Evolutionary conservation across 2,888 invertebrate genomes (phyloP).

Genomic region (Campoletis raptor): DNA sequence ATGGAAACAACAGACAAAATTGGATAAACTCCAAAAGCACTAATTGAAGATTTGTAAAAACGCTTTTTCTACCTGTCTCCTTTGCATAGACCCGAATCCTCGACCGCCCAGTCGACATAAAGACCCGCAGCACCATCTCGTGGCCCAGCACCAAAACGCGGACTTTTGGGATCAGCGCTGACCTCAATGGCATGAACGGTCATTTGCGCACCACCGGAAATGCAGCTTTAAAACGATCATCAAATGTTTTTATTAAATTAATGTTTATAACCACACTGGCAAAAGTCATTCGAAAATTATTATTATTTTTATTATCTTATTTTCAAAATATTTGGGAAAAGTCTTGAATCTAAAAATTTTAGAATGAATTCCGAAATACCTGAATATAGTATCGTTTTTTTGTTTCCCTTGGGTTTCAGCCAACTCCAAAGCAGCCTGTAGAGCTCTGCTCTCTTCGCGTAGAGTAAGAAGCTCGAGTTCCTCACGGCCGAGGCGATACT

Average conservation of each 20-base stretch:
- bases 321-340: not conserved
- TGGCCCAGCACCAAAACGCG: conserved; percentile 90
- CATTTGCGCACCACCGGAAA: conserved; percentile 85
- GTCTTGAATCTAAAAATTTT: not conserved
- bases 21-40: not conserved
- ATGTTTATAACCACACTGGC: not conserved
- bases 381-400: conserved; percentile 87
- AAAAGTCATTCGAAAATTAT: not conserved
- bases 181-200: conserved; percentile 90
- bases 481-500: conserved; percentile 95
- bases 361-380: conserved; percentile 81
- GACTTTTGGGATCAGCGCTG: conserved; percentile 89
- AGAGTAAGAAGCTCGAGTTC: conserved; percentile 94
- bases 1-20: not conserved
- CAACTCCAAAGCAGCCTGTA: conserved; percentile 91
- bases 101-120: conserved; percentile 93
- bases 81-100: conserved; percentile 90
- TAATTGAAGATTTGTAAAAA: not conserved
- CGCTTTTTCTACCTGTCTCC: conserved; percentile 89
- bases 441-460: conserved; percentile 92
- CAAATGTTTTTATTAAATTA: not conserved
- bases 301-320: not conserved
- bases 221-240: conserved; percentile 80
- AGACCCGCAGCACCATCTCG: conserved; percentile 89
- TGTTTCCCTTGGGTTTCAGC: conserved; percentile 86